Evolutionary conservation across 2,797 vertebrate species (phyloP).

Genomic region (Acipenser transmontanus): DNA sequence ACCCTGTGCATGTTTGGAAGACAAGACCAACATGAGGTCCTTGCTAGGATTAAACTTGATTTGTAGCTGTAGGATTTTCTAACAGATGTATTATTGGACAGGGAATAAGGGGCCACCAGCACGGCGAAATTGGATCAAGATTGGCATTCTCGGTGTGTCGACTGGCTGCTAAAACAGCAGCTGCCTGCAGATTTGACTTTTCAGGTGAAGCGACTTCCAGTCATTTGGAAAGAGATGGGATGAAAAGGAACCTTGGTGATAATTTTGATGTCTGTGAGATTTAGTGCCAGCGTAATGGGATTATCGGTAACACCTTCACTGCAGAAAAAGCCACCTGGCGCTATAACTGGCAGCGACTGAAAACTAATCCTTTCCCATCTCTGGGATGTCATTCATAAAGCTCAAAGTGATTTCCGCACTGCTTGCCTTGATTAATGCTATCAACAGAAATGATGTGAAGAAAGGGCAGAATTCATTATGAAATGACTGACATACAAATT

Average conservation of each 20-base stretch:
- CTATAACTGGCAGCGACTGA: constrained; percentile 71
- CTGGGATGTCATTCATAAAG: constrained; percentile 80
- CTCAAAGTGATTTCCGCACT: constrained; percentile 78
- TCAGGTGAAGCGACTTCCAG: constrained; percentile 85
- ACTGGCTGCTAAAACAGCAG: constrained; percentile 77
- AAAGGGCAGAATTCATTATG: constrained; percentile 48
- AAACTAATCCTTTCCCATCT: constrained; percentile 84
- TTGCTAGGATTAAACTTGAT: constrained; percentile 89
- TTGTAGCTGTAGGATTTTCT: constrained; percentile 88
- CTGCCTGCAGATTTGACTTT: constrained; percentile 82
- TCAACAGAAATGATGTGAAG: constrained; percentile 60
- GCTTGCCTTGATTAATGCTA: constrained; percentile 89
- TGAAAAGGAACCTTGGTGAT: constrained; percentile 77
- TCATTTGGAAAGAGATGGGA: constrained; percentile 82
- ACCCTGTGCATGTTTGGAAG: constrained; percentile 79
- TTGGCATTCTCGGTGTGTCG: constrained; percentile 75
- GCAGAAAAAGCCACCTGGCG: constrained; percentile 80
- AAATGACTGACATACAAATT: constrained; percentile 42
- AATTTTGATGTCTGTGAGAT: constrained; percentile 86
- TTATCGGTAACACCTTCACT: constrained; percentile 84
- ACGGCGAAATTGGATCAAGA: constrained; percentile 78
- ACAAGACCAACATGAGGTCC: constrained; percentile 83
- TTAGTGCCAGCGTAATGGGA: constrained; percentile 84
- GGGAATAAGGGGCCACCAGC: constrained; percentile 85
- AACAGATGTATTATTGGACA: constrained; percentile 90